Conservation (phyloP, 2,797 vertebrate genomes). For the Cryptoprocta ferox region DNA sequence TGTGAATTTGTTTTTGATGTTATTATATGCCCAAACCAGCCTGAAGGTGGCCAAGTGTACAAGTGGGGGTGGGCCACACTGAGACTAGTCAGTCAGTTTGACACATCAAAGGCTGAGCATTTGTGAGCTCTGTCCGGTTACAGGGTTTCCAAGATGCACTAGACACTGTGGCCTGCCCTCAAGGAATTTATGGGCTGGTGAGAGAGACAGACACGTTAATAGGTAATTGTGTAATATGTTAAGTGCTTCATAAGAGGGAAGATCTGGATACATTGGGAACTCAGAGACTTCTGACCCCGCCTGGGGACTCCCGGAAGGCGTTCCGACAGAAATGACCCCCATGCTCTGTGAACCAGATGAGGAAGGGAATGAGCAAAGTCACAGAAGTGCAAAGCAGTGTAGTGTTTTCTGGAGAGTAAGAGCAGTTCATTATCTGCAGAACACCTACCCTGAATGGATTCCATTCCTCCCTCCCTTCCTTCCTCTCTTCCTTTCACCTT, state of each 20-base stretch:
- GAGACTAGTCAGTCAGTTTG: neutral
- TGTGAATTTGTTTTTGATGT: neutral
- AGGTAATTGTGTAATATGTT: neutral
- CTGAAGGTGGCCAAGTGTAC: neutral
- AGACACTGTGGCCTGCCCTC: neutral
- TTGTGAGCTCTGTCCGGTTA: neutral
- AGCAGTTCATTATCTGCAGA: neutral
- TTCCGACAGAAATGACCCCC: neutral
- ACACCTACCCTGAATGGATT: neutral
- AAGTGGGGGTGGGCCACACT: neutral
- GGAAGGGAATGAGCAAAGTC: neutral
- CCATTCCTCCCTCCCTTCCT: neutral
- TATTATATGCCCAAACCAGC: neutral
- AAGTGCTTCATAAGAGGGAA: neutral
- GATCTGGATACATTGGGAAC: no score
- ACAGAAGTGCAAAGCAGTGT: fast-evolving
- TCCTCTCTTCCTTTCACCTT: neutral
- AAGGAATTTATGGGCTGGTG: neutral
- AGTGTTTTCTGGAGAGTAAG: neutral
- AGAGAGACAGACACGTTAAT: neutral
- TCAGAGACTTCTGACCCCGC: neutral
- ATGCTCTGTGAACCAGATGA: neutral
- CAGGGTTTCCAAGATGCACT: neutral
- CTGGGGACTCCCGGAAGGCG: neutral
- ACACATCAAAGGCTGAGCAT: neutral